A percentile compares a stretch with the other conserved stretches of the same genome.
phyloP scores from a whole-genome alignment of 2,113 vertebrate species.

The Labeo catla region DNA sequence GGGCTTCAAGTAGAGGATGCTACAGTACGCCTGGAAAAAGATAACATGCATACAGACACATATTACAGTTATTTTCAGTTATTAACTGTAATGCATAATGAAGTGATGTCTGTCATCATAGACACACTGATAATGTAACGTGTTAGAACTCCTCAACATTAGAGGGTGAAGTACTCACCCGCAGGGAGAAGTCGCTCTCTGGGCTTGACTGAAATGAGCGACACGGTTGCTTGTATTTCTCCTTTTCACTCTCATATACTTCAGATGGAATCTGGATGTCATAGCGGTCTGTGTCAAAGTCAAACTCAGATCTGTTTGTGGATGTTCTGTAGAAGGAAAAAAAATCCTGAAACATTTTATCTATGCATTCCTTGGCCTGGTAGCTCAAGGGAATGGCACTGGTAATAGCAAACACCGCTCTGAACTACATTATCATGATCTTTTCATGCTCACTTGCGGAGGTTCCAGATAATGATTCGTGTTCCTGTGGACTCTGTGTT shows the following conservation, averaged over 20 bases:
- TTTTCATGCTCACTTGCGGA: slow-evolving; percentile 81
- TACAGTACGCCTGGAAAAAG: slow-evolving; percentile 86
- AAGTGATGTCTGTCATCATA: background rate
- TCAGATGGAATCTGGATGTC: slow-evolving; percentile 90
- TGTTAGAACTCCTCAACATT: background rate
- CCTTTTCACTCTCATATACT: slow-evolving; percentile 72
- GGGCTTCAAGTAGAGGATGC: slow-evolving; percentile 95
- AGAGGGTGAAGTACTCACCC: slow-evolving; percentile 60
- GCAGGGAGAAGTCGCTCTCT: slow-evolving; percentile 83
- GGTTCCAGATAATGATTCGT: slow-evolving; percentile 95
- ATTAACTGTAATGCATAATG: background rate
- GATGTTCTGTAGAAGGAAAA: slow-evolving; percentile 75
- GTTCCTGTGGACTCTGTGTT: slow-evolving; percentile 81
- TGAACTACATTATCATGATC: background rate
- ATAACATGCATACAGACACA: slow-evolving; percentile 19
- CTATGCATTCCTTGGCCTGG: background rate
- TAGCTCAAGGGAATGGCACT: background rate
- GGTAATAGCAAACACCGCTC: background rate
- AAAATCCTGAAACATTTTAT: background rate
- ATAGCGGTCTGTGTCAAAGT: slow-evolving; percentile 87
- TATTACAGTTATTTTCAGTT: background rate
- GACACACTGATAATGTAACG: background rate
- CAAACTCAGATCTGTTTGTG: slow-evolving; percentile 83
- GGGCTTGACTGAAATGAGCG: slow-evolving; percentile 78
- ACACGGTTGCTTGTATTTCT: slow-evolving; percentile 76